phyloP scores from a whole-genome alignment of 2,797 vertebrate species.

The Squalus acanthias region DNA sequence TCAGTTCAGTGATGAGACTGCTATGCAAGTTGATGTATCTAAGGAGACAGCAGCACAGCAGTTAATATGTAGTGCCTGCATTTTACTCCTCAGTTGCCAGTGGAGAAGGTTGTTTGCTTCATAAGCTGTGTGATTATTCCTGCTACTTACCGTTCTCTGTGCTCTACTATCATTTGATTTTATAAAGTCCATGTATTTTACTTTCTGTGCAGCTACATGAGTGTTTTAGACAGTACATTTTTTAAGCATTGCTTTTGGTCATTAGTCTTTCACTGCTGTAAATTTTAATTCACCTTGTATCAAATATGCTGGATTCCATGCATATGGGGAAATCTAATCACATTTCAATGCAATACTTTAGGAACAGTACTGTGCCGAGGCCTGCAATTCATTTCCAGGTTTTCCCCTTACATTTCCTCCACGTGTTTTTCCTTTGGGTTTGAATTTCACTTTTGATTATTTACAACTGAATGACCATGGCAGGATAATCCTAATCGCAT shows the following conservation, averaged over 20 bases:
- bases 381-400: neutral
- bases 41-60: conserved; percentile 47
- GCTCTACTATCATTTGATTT: neutral
- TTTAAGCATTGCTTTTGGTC: neutral
- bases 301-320: neutral
- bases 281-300: neutral
- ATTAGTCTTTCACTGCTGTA: neutral
- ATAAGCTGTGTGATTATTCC: conserved; percentile 40
- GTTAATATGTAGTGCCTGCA: conserved; percentile 41
- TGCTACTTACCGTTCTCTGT: neutral
- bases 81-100: conserved; percentile 39
- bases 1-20: conserved; percentile 46
- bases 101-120: conserved; percentile 37
- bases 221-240: neutral
- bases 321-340: neutral
- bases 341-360: neutral
- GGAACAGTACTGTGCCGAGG: neutral
- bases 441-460: neutral
- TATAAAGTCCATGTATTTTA: neutral
- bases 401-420: neutral
- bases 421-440: neutral
- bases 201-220: neutral
- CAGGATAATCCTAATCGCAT: neutral
- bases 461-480: neutral
- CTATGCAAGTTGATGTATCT: conserved; percentile 48